Conservation (phyloP, 2,888 invertebrate genomes). For the Eupeodes latifasciatus region DNA sequence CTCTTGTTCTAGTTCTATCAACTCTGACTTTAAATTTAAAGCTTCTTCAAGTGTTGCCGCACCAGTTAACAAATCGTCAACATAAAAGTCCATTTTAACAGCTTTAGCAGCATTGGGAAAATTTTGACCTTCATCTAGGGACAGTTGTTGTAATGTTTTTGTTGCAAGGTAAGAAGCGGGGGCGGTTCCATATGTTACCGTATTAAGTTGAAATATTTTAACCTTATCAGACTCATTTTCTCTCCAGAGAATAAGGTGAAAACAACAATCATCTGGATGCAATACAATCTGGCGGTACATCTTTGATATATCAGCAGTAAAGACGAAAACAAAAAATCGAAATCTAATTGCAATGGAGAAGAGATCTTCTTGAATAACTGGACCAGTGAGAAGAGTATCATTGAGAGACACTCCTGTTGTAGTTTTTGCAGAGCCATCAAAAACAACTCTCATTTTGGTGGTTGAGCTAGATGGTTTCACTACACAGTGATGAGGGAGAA, state of each 20-base stretch:
- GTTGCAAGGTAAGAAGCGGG: conserved; percentile 41
- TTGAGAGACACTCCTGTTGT: conserved; percentile 23
- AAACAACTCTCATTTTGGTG: not conserved
- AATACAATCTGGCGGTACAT: conserved; percentile 1
- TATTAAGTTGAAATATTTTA: not conserved
- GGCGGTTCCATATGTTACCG: not conserved
- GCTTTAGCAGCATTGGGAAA: conserved; percentile 25
- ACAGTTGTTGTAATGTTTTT: conserved; percentile 42
- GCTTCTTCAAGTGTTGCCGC: too few species aligned
- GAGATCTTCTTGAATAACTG: conserved; percentile 33
- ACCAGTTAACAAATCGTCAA: too few species aligned
- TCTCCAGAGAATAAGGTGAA: conserved; percentile 14
- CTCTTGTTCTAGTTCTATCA: conserved; percentile 9
- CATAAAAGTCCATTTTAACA: too few species aligned
- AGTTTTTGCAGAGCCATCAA: conserved; percentile 16
- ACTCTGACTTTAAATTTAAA: not conserved
- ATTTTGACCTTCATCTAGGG: conserved; percentile 38
- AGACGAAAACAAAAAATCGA: not conserved
- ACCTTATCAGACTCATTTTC: not conserved
- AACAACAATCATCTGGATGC: not conserved
- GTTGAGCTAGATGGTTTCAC: conserved; percentile 4
- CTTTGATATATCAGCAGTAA: conserved; percentile 7
- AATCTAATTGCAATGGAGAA: conserved; percentile 19
- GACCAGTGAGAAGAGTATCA: conserved; percentile 19
- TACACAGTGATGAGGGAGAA: conserved; percentile 1